These are phyloP conservation scores for Apoderus coryli DNA, from an alignment of 2,888 invertebrate species.

Conservation along the genomic window DNA sequence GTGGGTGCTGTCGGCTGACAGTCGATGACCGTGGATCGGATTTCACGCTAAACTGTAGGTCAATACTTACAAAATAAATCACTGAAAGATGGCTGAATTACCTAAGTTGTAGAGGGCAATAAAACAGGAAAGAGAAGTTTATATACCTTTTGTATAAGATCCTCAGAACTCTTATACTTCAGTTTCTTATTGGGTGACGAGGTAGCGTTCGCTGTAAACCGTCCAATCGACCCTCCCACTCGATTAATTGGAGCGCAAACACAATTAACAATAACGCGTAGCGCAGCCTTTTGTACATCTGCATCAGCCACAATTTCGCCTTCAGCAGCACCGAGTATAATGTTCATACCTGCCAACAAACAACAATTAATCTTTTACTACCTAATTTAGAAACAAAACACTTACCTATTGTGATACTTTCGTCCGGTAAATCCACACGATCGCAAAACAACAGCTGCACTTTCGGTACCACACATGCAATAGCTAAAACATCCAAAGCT, in stretches of 20 bases:
- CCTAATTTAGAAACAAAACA: constrained; percentile 9
- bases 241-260: constrained; percentile 81
- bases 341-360: constrained; percentile 43
- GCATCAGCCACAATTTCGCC: constrained; percentile 83
- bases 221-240: constrained; percentile 42
- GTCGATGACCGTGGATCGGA: no score
- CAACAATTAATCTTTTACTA: constrained; percentile 6
- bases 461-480: constrained; percentile 79
- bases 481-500: constrained; percentile 75
- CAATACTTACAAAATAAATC: no score
- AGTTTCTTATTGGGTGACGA: constrained; percentile 45
- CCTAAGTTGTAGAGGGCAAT: no score
- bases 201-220: constrained; percentile 32
- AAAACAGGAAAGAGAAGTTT: no score
- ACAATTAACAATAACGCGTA: constrained; percentile 84
- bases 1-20: no score
- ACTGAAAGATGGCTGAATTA: no score
- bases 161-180: constrained; percentile 58
- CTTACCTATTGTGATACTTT: constrained; percentile 52
- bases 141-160: constrained; percentile 62
- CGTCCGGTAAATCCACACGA: constrained; percentile 61
- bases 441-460: constrained; percentile 62
- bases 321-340: constrained; percentile 75
- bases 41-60: no score
- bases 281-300: constrained; percentile 82